Conservation (phyloP, 2,888 invertebrate species). For the Cryptocephalus moraei region DNA sequence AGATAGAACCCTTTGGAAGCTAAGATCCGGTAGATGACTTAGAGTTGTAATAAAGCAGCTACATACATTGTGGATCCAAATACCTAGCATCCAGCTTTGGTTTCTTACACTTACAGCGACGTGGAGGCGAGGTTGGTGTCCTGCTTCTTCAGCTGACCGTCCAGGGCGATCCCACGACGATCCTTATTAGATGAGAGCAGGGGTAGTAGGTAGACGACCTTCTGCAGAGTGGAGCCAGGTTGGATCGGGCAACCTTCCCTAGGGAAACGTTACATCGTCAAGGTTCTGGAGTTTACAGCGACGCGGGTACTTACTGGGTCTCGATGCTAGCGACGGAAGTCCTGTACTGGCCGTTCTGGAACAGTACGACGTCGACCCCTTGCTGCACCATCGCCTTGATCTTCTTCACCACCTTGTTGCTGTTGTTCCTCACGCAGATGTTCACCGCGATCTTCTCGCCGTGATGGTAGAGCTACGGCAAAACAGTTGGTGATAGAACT, state of each 20-base stretch:
- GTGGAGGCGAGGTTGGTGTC: conserved; percentile 85
- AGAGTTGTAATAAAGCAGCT: background rate
- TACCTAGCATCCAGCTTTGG: no score
- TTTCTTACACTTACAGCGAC: conserved; percentile 58
- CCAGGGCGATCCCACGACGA: conserved; percentile 82
- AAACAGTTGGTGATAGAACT: conserved; percentile 1
- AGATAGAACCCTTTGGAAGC: no score
- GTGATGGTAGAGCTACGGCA: conserved; percentile 51
- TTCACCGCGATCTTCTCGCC: conserved; percentile 86
- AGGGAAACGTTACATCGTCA: conserved; percentile 13
- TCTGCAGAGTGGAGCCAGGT: conserved; percentile 80
- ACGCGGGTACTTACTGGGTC: conserved; percentile 63
- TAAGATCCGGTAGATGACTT: background rate
- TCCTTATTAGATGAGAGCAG: conserved; percentile 67
- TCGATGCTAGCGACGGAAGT: conserved; percentile 81
- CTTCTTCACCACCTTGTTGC: conserved; percentile 92
- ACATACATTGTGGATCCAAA: no score
- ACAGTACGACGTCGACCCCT: conserved; percentile 90
- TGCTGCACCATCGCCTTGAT: conserved; percentile 89
- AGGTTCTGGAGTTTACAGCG: background rate
- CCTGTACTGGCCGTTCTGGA: conserved; percentile 91
- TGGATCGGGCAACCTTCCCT: conserved; percentile 84
- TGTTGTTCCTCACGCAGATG: conserved; percentile 84
- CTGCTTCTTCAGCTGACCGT: conserved; percentile 77
- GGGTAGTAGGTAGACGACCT: conserved; percentile 77